Evolutionary conservation across 2,797 vertebrate genomes (phyloP).

Genomic region (Novumbra hubbsi): DNA sequence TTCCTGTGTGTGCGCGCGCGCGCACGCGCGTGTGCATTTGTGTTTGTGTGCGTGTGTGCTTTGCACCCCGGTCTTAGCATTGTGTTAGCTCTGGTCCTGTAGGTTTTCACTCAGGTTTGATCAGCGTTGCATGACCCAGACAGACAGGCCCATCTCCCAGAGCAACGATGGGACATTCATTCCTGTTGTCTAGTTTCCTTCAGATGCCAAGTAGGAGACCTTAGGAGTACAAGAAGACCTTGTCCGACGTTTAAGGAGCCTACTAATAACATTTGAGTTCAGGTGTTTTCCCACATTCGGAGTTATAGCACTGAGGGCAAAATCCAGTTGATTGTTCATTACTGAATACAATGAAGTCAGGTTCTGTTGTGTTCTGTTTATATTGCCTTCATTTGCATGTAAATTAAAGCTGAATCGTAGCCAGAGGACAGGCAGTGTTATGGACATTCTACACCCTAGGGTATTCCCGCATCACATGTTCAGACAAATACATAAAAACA

Average conservation of each 20-base stretch:
- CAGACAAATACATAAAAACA: conserved; percentile 7
- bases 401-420: conserved; percentile 54
- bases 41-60: background rate
- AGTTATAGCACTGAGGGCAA: background rate
- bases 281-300: background rate
- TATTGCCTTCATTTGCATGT: conserved; percentile 64
- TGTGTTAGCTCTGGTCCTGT: background rate
- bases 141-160: background rate
- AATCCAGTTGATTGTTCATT: conserved; percentile 19
- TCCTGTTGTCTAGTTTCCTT: conserved; percentile 1
- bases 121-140: conserved; percentile 19
- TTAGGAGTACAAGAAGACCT: background rate
- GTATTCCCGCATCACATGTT: conserved; percentile 4
- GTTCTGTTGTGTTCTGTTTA: conserved; percentile 41
- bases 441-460: conserved; percentile 23
- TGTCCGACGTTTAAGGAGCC: background rate
- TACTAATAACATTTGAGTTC: background rate
- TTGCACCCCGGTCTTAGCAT: background rate
- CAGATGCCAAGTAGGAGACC: background rate
- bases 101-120: conserved; percentile 13
- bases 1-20: background rate
- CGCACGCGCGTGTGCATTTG: background rate
- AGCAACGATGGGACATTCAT: background rate
- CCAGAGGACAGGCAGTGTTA: conserved; percentile 24
- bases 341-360: conserved; percentile 22